A percentile compares a stretch with the other conserved stretches of the same genome.
Conservation (phyloP, 1,140 invertebrate species). For the Polyergus mexicanus region DNA sequence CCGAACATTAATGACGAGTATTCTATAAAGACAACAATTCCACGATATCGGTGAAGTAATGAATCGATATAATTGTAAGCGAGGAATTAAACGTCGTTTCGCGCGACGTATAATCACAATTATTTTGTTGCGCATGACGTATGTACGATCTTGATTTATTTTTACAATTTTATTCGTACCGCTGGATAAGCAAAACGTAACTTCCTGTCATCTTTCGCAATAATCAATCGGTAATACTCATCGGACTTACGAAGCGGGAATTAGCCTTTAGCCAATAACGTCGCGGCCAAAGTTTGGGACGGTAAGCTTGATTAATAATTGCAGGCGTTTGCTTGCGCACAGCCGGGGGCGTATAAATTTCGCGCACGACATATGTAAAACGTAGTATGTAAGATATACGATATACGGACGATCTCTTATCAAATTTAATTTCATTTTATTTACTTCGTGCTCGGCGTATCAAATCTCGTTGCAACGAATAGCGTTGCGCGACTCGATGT, state of each 20-base stretch:
- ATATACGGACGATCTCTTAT: constrained; percentile 42
- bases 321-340: constrained; percentile 10
- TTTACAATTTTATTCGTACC: background rate
- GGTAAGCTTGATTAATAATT: constrained; percentile 55
- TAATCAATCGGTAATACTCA: constrained; percentile 17
- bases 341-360: constrained; percentile 29
- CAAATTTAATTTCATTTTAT: constrained; percentile 48
- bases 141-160: background rate
- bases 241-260: constrained; percentile 15
- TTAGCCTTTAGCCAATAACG: constrained; percentile 9
- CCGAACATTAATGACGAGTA: background rate
- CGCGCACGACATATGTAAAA: constrained; percentile 1
- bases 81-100: constrained; percentile 2
- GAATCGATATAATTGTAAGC: constrained; percentile 7
- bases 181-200: background rate
- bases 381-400: background rate
- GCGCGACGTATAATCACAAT: background rate
- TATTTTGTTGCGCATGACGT: background rate
- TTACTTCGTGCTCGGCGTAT: constrained; percentile 11
- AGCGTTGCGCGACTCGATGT: too few relatives aligned
- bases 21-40: background rate
- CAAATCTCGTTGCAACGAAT: constrained; percentile 13
- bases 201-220: background rate
- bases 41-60: background rate
- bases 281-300: background rate